Conservation (phyloP, 2,113 vertebrate genomes). For the Rhinoderma darwinii region DNA sequence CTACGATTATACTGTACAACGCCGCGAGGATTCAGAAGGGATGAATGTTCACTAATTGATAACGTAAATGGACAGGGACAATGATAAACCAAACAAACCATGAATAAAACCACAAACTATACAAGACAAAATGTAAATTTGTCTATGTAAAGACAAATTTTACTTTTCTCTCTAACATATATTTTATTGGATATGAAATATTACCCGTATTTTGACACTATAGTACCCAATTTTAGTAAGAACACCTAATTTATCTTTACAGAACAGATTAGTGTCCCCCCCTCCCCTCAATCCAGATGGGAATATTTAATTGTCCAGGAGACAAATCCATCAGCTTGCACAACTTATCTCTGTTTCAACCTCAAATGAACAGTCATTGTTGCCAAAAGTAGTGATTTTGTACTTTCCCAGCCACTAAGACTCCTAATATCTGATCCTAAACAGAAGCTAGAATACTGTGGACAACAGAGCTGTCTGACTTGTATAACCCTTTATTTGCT, state of each 20-base stretch:
- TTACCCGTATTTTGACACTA: conserved; percentile 14
- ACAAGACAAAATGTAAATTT: not conserved
- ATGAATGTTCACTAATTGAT: not conserved
- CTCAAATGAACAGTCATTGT: conserved; percentile 18
- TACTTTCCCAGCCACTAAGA: conserved; percentile 50
- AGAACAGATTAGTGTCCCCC: conserved; percentile 31
- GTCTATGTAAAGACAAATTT: not conserved
- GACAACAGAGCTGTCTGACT: conserved; percentile 15
- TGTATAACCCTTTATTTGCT: conserved; percentile 5
- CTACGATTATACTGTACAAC: no score
- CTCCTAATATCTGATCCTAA: conserved; percentile 44
- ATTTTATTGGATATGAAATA: conserved; percentile 18
- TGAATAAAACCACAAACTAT: not conserved
- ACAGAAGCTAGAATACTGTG: conserved; percentile 27
- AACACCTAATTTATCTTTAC: conserved; percentile 21
- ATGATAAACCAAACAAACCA: not conserved
- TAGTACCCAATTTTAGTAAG: not conserved
- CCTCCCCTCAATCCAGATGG: conserved; percentile 17
- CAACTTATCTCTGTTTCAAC: conserved; percentile 41
- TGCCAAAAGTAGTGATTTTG: conserved; percentile 47
- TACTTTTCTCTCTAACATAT: not conserved
- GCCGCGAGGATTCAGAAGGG: not conserved
- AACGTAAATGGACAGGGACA: not conserved
- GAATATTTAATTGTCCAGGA: conserved; percentile 42
- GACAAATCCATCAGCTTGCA: conserved; percentile 41